Base-by-base conservation (phyloP, 2,113 vertebrate species). In the Nicator chloris region DNA sequence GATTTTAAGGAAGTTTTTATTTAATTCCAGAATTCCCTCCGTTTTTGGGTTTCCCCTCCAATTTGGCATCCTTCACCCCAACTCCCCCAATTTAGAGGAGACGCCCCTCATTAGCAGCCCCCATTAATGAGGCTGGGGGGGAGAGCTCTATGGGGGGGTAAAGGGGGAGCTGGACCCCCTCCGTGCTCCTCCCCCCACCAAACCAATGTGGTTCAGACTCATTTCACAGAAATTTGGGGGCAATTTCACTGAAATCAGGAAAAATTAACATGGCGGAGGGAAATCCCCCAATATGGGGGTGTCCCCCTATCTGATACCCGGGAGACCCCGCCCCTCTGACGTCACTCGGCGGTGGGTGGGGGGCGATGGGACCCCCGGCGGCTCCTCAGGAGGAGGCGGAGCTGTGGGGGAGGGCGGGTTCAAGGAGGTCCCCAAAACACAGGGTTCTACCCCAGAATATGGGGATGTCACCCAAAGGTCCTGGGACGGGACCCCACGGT, bases 171-270 rank as follows among this genome's bases (percentile, higher is more conserved):
- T 45, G 23, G 13, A 14, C 9, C 33, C 51, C 22, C 33, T 35
- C 51, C 4, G 1, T 26, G 39, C 23, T 30, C 47, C 53, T 53
- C 39, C 33, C n/a, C 16, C 21, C 39, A 66, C 61, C 39, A 82
- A 82, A 89, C 86, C 86, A 89, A 68, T 89, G 61, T 89, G 86
- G 86, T 82, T 89, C 61, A 75, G 47, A 82, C n/a, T 75, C 5
- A 82, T 82, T 89, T 82, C 86, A 89, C n/a, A 75, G 69, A 82
- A 89, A 89, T 75, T 18, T 35, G 39, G 39, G 45, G 70, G 39
- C 47, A 89, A 89, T 89, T 89, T 89, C 86, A 82, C 9, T 53
- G 86, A 82, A 89, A 89, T 82, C 39, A 75, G 39, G 53, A 68
- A 53, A 47, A 68, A 26, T 12, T 35, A 66, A 39, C 28, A 26